Evolutionary conservation across 2,113 vertebrate species (phyloP), one percentile per base, ranked within the genome.

Genomic region (Xenotilapia caudafasciata): DNA sequence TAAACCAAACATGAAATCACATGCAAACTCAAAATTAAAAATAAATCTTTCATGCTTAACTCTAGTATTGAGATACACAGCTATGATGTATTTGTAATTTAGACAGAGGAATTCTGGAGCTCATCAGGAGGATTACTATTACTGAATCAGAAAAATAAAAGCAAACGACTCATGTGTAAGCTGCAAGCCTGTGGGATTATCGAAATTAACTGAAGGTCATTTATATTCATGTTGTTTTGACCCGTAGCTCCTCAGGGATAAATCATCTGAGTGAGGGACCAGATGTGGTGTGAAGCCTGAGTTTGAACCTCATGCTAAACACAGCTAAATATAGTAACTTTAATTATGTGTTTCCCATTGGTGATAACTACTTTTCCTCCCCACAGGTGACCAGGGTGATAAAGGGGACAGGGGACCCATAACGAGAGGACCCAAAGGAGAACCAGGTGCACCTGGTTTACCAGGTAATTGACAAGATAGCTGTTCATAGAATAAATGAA

Each of bases 331-430:
- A 54, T 38, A 53, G 47, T 10, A 5, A 56, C 49, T 80, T 83
- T 8, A 68, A 80, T 88, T 21, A 84, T 2, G 13, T 11, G 6
- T 56, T 35, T 38, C 21, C 35, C 42, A 65, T 8, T 9, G 31
- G 31, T 86, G 60, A 70, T 58, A 6, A 68, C 47, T 4, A 28
- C 42, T 28, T 40, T 2, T 82, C 31, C 65, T 31, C 19, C 62
- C 38, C 62, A 33, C 94, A 99, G 98, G 98, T 95, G 98, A 99
- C 91, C 94, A 95, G 60, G 98, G 98, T 82, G 98, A 99, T 95
- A 96, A 95, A 88, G 98, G 98, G 33, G 98, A 99, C 7, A 97
- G 96, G 95, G 98, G 98, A 55, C 95, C 96, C 79, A 97, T 97
- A 86, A 91, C 95, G 80, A 97, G 96, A 96, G 98, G 98, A 62